Evolutionary conservation across 2,113 vertebrate genomes (phyloP).

Genomic region (Callipepla californica): DNA sequence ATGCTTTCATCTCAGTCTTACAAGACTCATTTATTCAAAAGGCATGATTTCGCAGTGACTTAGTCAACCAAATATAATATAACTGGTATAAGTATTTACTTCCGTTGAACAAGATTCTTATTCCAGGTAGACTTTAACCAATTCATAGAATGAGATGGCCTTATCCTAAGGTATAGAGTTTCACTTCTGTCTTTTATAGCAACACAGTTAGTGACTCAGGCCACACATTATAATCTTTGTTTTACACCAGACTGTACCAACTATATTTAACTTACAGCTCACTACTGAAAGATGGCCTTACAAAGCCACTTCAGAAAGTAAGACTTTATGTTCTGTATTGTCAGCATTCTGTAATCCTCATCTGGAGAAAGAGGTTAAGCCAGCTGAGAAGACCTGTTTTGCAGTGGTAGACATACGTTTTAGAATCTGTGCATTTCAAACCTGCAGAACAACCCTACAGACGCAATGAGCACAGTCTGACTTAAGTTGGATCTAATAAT

Average conservation of each 20-base stretch:
- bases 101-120: not conserved
- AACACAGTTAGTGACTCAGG: not conserved
- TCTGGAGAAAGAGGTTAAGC: not conserved
- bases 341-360: not conserved
- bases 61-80: not conserved
- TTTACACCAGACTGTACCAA: not conserved
- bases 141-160: not conserved
- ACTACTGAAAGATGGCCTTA: not conserved
- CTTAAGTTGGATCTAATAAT: not conserved
- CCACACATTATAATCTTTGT: not conserved
- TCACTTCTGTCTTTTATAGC: not conserved
- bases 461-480: not conserved
- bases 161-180: not conserved
- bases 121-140: not conserved
- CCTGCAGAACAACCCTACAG: not conserved
- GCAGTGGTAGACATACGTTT: not conserved
- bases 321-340: not conserved
- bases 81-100: not conserved
- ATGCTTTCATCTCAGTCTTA: not conserved
- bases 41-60: not conserved
- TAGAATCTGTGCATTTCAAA: not conserved
- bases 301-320: not conserved
- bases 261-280: not conserved
- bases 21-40: not conserved
- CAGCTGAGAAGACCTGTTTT: not conserved